A percentile compares a stretch with the other conserved stretches of the same genome.
These are phyloP conservation scores for Trissoscelio sp. DNA, from an alignment of 2,888 invertebrate species.

Conservation along the genomic window DNA sequence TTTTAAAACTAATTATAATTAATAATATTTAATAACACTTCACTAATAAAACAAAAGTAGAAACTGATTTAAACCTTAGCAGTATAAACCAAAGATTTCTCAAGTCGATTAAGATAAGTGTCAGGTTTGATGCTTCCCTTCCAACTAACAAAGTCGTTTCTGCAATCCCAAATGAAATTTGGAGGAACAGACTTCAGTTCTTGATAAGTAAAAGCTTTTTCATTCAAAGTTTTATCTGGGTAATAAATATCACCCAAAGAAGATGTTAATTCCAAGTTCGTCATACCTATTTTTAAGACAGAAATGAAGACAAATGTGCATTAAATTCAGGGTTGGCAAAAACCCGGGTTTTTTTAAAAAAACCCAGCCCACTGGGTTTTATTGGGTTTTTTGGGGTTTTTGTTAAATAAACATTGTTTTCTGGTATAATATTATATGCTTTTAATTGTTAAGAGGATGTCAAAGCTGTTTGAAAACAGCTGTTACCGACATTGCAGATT, in stretches of 20 bases:
- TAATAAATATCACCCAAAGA: constrained; percentile 76
- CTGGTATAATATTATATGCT: no score
- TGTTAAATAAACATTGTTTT: no score
- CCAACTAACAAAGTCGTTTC: constrained; percentile 80
- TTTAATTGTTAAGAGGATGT: no score
- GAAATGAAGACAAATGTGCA: not conserved
- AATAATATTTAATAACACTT: no score
- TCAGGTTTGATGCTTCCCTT: constrained; percentile 74
- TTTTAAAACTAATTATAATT: no score
- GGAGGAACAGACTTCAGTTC: constrained; percentile 37
- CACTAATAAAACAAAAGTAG: no score
- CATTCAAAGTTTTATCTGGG: constrained; percentile 76
- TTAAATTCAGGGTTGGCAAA: no score
- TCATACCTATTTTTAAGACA: constrained; percentile 71
- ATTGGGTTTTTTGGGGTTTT: no score
- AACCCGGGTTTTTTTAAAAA: no score
- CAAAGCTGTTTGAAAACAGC: no score
- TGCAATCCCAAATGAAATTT: constrained; percentile 75
- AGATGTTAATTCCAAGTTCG: constrained; percentile 73
- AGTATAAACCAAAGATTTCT: constrained; percentile 78
- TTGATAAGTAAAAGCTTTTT: constrained; percentile 73
- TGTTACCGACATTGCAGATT: no score
- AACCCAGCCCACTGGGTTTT: no score
- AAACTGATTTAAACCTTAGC: constrained; percentile 78
- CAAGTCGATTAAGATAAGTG: constrained; percentile 76